Conservation (phyloP, 2,113 vertebrate genomes). For the Lanius ludovicianus region DNA sequence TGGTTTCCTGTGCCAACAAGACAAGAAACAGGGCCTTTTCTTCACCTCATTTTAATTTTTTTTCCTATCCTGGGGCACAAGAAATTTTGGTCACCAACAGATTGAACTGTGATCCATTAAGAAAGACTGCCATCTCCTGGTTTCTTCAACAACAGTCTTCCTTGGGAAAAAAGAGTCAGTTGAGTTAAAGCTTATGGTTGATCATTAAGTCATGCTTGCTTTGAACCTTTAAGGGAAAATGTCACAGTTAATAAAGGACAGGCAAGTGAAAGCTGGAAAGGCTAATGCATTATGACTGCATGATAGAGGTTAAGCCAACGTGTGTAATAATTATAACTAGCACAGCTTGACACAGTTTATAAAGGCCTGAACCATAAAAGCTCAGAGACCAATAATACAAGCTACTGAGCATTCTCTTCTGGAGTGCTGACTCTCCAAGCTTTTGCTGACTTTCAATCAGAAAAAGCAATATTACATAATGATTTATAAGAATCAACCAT, state of each 20-base stretch:
- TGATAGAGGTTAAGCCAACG: slow-evolving; percentile 5
- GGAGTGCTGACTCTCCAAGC: not conserved
- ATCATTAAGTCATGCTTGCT: slow-evolving; percentile 46
- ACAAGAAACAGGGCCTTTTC: not conserved
- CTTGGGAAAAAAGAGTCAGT: not conserved
- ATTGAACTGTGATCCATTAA: slow-evolving; percentile 19
- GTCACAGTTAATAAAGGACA: slow-evolving; percentile 59
- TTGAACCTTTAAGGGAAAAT: slow-evolving; percentile 62
- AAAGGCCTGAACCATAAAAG: slow-evolving; percentile 1
- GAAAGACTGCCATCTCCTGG: slow-evolving; percentile 76
- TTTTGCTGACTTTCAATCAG: not conserved
- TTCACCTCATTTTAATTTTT: not conserved
- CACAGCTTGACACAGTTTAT: slow-evolving; percentile 33
- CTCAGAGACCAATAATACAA: not conserved
- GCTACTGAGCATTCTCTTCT: not conserved
- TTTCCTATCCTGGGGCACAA: not conserved
- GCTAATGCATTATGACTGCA: slow-evolving; percentile 34
- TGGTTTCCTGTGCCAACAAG: not conserved
- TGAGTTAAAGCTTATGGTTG: slow-evolving; percentile 14
- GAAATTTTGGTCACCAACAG: not conserved
- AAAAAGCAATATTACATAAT: not conserved
- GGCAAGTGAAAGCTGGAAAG: not conserved
- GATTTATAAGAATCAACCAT: not conserved
- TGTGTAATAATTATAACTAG: slow-evolving; percentile 47
- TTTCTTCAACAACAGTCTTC: not conserved